Conservation (phyloP, 2,888 invertebrate species). For the Callyntrura sp. region DNA sequence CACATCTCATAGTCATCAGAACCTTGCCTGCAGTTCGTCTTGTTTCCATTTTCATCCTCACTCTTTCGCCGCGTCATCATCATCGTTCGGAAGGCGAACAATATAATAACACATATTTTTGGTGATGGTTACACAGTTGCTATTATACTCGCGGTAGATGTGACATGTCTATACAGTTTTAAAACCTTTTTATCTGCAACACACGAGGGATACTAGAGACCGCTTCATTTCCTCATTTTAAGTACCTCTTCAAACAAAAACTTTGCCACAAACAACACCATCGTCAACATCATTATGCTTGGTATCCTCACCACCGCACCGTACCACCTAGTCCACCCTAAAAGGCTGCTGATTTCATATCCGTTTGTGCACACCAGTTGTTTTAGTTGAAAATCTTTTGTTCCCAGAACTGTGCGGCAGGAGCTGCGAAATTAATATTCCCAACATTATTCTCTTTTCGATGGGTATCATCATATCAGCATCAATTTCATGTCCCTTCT, state of each 20-base stretch:
- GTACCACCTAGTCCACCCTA: background rate
- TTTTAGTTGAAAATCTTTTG: background rate
- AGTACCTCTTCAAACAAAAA: slow-evolving; percentile 36
- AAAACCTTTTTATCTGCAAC: background rate
- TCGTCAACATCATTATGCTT: background rate
- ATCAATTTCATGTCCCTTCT: background rate
- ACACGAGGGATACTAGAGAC: slow-evolving; percentile 1
- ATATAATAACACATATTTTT: background rate
- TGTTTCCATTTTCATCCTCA: background rate
- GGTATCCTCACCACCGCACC: too few species aligned
- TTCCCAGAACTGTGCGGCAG: background rate
- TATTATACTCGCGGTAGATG: too few species aligned
- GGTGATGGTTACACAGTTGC: too few species aligned
- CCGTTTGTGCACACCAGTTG: background rate
- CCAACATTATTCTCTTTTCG: background rate
- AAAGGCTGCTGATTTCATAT: slow-evolving; percentile 23
- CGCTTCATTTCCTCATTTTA: slow-evolving; percentile 48
- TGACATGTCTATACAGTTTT: too few species aligned
- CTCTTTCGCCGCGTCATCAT: background rate
- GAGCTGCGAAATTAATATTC: background rate
- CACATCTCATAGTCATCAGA: background rate
- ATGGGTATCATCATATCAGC: background rate
- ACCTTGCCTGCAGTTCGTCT: background rate
- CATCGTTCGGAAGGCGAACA: background rate
- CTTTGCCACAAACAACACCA: slow-evolving; percentile 16